phyloP scores from a whole-genome alignment of 1,140 invertebrate species.

The Papilio polyxenes region DNA sequence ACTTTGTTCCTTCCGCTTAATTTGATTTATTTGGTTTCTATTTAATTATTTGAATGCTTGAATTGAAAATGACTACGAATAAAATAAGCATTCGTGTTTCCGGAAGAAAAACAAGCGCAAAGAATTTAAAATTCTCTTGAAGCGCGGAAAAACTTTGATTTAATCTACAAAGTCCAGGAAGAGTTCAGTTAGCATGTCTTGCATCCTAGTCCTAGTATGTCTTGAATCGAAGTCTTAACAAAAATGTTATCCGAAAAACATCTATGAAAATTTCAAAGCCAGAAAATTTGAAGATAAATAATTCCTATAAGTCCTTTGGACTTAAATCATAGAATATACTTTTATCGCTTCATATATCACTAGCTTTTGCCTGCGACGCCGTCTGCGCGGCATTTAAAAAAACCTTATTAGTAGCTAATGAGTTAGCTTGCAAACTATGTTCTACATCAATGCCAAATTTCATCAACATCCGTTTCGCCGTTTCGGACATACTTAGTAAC shows the following conservation, averaged over 20 bases:
- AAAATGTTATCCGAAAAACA: neutral
- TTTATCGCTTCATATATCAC: too few relatives aligned
- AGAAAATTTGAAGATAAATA: neutral
- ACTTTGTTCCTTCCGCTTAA: conserved; percentile 6
- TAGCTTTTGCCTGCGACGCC: too few relatives aligned
- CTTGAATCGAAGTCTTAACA: conserved; percentile 1
- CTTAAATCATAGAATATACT: too few relatives aligned
- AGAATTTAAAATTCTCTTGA: conserved; percentile 35
- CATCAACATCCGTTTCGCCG: too few relatives aligned
- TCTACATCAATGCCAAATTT: too few relatives aligned
- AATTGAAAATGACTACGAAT: neutral
- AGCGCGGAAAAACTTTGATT: conserved; percentile 7
- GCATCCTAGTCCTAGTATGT: neutral
- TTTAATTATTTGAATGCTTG: conserved; percentile 2
- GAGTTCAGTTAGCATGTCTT: conserved; percentile 12
- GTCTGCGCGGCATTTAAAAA: too few relatives aligned
- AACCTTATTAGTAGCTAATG: too few relatives aligned
- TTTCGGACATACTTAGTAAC: too few relatives aligned
- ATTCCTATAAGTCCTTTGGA: neutral
- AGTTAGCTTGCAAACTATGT: too few relatives aligned
- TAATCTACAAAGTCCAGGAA: conserved; percentile 23
- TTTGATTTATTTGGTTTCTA: conserved; percentile 9
- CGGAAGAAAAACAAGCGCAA: conserved; percentile 14
- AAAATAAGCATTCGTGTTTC: conserved; percentile 7
- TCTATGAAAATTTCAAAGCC: neutral